A percentile compares a stretch with the other conserved stretches of the same genome.
Conservation (phyloP, 2,888 invertebrate species). For the Eulithis prunata region DNA sequence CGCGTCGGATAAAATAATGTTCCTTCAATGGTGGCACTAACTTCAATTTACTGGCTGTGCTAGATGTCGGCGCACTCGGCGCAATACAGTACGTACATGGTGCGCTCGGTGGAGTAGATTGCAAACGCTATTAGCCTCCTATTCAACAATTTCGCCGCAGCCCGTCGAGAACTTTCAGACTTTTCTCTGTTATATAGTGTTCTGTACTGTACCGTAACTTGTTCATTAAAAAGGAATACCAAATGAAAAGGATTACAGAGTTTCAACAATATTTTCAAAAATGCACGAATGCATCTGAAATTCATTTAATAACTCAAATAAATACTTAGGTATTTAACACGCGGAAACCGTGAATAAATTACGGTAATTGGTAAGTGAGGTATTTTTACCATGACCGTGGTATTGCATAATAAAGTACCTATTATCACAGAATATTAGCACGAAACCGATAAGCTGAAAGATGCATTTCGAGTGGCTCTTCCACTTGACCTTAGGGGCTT, state of each 20-base stretch:
- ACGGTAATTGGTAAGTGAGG: conserved; percentile 14
- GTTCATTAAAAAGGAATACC: background rate
- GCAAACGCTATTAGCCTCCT: conserved; percentile 21
- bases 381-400: background rate
- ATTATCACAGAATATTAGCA: background rate
- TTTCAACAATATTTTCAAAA: too few relatives aligned
- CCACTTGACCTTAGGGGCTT: conserved; percentile 24
- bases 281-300: background rate
- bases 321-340: conserved; percentile 4
- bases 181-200: conserved; percentile 15
- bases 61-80: conserved; percentile 21
- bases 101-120: conserved; percentile 14
- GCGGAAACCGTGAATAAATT: conserved; percentile 18
- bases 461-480: conserved; percentile 17
- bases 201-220: background rate
- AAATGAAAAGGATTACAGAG: background rate
- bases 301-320: conserved; percentile 13
- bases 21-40: conserved; percentile 4
- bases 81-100: background rate
- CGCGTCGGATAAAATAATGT: too few relatives aligned
- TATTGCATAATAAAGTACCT: background rate
- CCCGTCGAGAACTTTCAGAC: conserved; percentile 17
- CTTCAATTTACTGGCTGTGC: conserved; percentile 37
- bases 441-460: conserved; percentile 13
- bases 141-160: conserved; percentile 15